Evolutionary conservation across 2,113 vertebrate genomes (phyloP), one percentile per base, ranked within the genome.

Genomic region (Salvelinus alpinus): DNA sequence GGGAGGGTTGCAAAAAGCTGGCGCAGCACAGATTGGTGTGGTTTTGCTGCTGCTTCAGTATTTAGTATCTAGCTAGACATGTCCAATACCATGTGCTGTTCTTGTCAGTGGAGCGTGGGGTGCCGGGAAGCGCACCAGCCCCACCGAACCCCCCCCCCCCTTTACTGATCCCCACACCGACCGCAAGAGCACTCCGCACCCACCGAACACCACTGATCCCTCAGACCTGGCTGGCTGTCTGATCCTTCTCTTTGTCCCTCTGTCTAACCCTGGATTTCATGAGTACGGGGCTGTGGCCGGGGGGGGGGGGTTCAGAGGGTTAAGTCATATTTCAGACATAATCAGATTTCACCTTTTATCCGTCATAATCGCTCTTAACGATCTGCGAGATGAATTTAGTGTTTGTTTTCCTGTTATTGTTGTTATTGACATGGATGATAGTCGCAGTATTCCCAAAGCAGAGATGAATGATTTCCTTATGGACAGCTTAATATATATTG

Each of bases 291-390:
- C 38, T 38, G 38, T 38, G 38, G 8, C 8, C 0, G 38, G 38
- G 38, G 8, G 82, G 86, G 31, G 7, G 34, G 34, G 38, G 38
- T 44, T 44, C 79, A 87, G 82, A 84, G 80, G 75, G 80, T 90
- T 88, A 87, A 91, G 76, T 92, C 85, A 91, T 80, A 88, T 88
- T 88, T 89, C 86, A 85, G 87, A 88, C 78, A 70, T 87, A 90
- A 92, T 91, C 88, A 80, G 85, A 86, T 88, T 88, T 89, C 82
- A 64, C 72, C 80, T 59, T 59, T 78, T 60, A 74, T 80, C 74
- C 73, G 13, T 54, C 51, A n/a, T 89, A 88, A 89, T 89, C 83
- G 82, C 73, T 8, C 60, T 18, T 82, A 82, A 84, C 80, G 76
- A 87, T 83, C 70, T 72, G 67, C 48, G 84, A 78, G 29, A 76